A percentile compares a stretch with the other conserved stretches of the same genome.
Conservation (phyloP, 2,113 vertebrate genomes). For the Halcyon senegalensis region DNA sequence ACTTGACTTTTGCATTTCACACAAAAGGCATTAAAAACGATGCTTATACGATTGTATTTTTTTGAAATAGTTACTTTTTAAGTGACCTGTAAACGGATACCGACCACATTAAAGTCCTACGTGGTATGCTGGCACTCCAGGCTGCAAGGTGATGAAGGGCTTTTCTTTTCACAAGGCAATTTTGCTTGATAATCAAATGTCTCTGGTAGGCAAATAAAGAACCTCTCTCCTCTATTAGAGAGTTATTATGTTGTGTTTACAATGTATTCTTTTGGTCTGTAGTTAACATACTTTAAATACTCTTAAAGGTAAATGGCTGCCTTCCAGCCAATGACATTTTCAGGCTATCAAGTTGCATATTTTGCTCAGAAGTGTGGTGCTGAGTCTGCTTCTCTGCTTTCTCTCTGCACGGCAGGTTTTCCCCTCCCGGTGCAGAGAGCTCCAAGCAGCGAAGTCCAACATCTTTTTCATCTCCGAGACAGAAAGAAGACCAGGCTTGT, state of each 20-base stretch:
- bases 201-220: slow-evolving; percentile 73
- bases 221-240: slow-evolving; percentile 40
- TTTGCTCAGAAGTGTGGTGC: slow-evolving; percentile 51
- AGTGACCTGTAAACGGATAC: slow-evolving; percentile 22
- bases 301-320: slow-evolving; percentile 65
- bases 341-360: slow-evolving; percentile 27
- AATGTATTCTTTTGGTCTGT: slow-evolving; percentile 69
- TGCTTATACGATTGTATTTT: neutral
- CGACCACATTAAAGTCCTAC: slow-evolving; percentile 37
- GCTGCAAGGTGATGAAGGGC: slow-evolving; percentile 62
- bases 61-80: slow-evolving; percentile 40
- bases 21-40: slow-evolving; percentile 14
- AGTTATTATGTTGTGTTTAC: slow-evolving; percentile 69
- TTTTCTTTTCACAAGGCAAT: slow-evolving; percentile 67
- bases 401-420: neutral
- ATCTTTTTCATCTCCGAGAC: slow-evolving; percentile 7
- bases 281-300: slow-evolving; percentile 75
- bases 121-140: slow-evolving; percentile 67
- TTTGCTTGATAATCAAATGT: slow-evolving; percentile 69
- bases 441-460: neutral
- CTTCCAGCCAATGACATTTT: slow-evolving; percentile 71
- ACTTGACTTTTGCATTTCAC: neutral
- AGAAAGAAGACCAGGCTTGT: neutral
- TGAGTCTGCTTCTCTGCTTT: slow-evolving; percentile 25
- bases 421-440: neutral